Conservation (phyloP, 2,888 invertebrate species). For the Melinaea marsaeus region DNA sequence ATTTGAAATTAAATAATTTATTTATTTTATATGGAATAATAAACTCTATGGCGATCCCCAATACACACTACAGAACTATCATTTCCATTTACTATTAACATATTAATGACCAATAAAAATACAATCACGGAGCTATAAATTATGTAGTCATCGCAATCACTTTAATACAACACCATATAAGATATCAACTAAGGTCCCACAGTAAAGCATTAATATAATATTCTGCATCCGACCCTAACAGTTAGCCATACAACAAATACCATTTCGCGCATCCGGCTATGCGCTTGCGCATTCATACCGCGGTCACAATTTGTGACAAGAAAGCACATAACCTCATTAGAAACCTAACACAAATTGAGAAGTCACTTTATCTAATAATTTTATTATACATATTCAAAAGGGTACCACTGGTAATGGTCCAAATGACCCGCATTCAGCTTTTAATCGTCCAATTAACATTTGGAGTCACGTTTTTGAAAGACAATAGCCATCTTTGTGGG, state of each 20-base stretch:
- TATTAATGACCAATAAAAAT: slow-evolving; percentile 17
- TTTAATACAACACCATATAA: slow-evolving; percentile 18
- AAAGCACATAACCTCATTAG: slow-evolving; percentile 78
- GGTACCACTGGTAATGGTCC: slow-evolving; percentile 69
- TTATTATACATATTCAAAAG: slow-evolving; percentile 78
- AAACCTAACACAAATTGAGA: slow-evolving; percentile 72
- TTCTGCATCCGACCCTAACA: slow-evolving; percentile 60
- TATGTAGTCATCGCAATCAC: slow-evolving; percentile 9
- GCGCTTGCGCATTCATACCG: slow-evolving; percentile 69
- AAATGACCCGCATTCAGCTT: slow-evolving; percentile 77
- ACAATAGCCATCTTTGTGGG: slow-evolving; percentile 77
- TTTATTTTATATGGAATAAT: not conserved
- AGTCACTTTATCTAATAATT: slow-evolving; percentile 72
- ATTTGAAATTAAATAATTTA: not conserved
- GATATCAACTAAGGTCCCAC: slow-evolving; percentile 15
- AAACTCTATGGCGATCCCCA: not conserved
- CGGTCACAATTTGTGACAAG: slow-evolving; percentile 73
- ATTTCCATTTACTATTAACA: slow-evolving; percentile 3
- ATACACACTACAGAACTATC: slow-evolving; percentile 5
- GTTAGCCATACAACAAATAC: slow-evolving; percentile 65
- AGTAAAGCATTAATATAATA: slow-evolving; percentile 51
- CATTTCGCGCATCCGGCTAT: slow-evolving; percentile 75
- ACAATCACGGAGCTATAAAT: slow-evolving; percentile 20
- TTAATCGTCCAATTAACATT: slow-evolving; percentile 77
- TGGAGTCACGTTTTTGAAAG: slow-evolving; percentile 75